A percentile compares a stretch with the other conserved stretches of the same genome.
These are phyloP conservation scores for Mesochorus sp. DNA, from an alignment of 2,888 invertebrate species.

Conservation along the genomic window DNA sequence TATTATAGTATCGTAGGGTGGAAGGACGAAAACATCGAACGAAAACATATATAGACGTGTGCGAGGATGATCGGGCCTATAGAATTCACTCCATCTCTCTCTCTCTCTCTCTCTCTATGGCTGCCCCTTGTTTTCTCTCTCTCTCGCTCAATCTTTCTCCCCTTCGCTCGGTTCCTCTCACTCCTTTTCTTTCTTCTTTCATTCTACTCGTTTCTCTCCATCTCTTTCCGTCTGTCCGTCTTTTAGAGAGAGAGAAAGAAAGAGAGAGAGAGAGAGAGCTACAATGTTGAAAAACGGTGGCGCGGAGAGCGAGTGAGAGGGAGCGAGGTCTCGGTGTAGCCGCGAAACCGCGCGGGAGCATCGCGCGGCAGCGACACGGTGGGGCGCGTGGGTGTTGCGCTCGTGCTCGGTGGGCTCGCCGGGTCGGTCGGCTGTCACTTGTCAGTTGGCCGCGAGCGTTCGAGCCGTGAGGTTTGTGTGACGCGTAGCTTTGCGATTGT, in stretches of 20 bases:
- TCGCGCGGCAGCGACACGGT: slow-evolving; percentile 16
- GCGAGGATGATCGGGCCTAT: background rate
- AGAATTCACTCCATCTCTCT: background rate
- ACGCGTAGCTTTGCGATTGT: slow-evolving; percentile 5
- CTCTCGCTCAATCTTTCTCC: background rate
- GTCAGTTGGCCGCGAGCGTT: slow-evolving; percentile 76
- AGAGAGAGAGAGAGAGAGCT: slow-evolving; percentile 7
- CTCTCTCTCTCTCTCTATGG: background rate
- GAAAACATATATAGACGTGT: background rate
- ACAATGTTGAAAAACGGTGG: background rate
- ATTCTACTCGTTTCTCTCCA: background rate
- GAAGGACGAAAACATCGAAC: background rate
- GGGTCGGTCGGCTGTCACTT: slow-evolving; percentile 72
- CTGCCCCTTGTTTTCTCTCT: background rate
- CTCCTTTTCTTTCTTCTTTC: background rate
- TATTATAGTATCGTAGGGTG: background rate
- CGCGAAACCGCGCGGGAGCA: slow-evolving; percentile 13
- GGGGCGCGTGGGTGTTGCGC: slow-evolving; percentile 57
- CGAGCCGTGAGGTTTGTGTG: slow-evolving; percentile 62
- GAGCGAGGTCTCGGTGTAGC: background rate
- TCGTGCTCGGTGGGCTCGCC: slow-evolving; percentile 69
- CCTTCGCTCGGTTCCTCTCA: background rate
- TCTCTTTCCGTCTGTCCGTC: background rate
- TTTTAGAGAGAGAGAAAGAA: background rate
- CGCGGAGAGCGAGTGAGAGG: background rate